These are phyloP conservation scores for Tiphia femorata DNA, from an alignment of 2,888 invertebrate genomes.

Conservation along the genomic window DNA sequence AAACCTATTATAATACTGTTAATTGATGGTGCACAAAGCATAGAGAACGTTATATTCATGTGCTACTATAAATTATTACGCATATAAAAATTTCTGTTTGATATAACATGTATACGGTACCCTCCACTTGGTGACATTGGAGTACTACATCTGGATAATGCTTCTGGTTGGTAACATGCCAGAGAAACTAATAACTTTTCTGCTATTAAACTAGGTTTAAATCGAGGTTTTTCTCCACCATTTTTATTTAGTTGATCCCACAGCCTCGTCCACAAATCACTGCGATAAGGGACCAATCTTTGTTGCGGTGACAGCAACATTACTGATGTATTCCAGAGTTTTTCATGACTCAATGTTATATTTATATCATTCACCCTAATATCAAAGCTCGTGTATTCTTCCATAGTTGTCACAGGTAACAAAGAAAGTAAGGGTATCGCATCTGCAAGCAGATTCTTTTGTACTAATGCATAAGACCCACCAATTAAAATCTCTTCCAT, in stretches of 20 bases:
- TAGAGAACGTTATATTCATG: too few relatives aligned
- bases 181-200: constrained; percentile 85
- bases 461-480: constrained; percentile 79
- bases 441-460: constrained; percentile 80
- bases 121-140: constrained; percentile 83
- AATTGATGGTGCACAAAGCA: not conserved
- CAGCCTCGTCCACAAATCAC: constrained; percentile 86
- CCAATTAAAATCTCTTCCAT: constrained; percentile 87
- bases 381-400: constrained; percentile 73
- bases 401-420: constrained; percentile 79
- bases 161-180: constrained; percentile 90
- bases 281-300: constrained; percentile 83
- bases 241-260: constrained; percentile 80
- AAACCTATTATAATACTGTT: not conserved
- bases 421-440: constrained; percentile 78
- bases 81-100: not conserved
- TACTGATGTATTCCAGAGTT: constrained; percentile 84
- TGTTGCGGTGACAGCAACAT: constrained; percentile 88
- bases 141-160: constrained; percentile 85
- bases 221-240: constrained; percentile 74
- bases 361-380: constrained; percentile 74
- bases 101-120: constrained; percentile 47
- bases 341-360: constrained; percentile 80
- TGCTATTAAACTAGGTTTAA: constrained; percentile 78
- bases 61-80: too few relatives aligned